Percentiles rank a stretch among this genome's conserved stretches.
Evolutionary conservation across 2,113 vertebrate species (phyloP).

Genomic region (human (Homo sapiens)): GRCh38 chr1:214768001-214768500

Average conservation of each 20-base stretch:
- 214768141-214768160: neutral
- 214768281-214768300: neutral
- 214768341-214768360: neutral
- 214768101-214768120: neutral
- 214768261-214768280: neutral
- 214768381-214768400: neutral
- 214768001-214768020: neutral
- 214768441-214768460: neutral
- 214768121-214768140: neutral
- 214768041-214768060: neutral
- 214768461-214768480: neutral
- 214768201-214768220: neutral
- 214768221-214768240: neutral
- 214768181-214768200: neutral
- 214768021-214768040: neutral
- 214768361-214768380: neutral
- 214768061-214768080: neutral
- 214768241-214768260: neutral
- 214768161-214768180: neutral
- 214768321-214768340: neutral
- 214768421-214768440: neutral
- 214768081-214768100: neutral
- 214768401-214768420: neutral
- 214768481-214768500: neutral
- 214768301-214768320: neutral